Base-by-base conservation (phyloP, 2,113 vertebrate species). In the Holacanthus passer region DNA sequence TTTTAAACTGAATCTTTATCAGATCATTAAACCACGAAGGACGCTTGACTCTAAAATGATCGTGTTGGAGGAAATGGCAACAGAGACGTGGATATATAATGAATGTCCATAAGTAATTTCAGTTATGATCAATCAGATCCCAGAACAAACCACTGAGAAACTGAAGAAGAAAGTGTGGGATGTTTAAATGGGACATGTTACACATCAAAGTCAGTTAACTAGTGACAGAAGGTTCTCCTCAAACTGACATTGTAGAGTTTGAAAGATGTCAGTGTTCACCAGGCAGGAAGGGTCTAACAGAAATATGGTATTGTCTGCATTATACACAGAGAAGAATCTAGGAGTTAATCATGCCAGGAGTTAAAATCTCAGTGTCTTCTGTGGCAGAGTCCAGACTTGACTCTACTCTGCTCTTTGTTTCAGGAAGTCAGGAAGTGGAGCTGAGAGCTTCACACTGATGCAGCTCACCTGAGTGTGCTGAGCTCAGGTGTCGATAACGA, bases 21-120 rank as follows among this genome's bases (percentile, higher is more conserved):
- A 27, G 43, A 37, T 53, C 37, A 66, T 78, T 75, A 32, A 62
- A 67, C 41, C 47, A 35, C 29, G 55, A 43, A 73, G 56, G 43
- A 29, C 29, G 17, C 39, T 77, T 73, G 22, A 45, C 52, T 45
- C 29, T 12, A 8, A 29, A 58, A 41, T 2, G 12, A 68, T 59
- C 22, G 17, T 1, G 11, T 35, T 35, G 20, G 22, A 37, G 4
- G 8, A 53, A 53, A 53, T 24, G 31, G 11, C 19, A 8, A 31
- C 27, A 48, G 48, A 31, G 64, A 31, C 3, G 1, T 14, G 9
- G 41, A 47, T 37, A 8, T 4, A 22, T 71, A 11, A 52, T 6
- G 4, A 52, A 52, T 5, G 47, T 52, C 47, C 20, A 50, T 20
- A 35, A 27, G 62, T 45, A 24, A 37, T 53, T 69, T 37, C 3